These are phyloP conservation scores for Troilus luridus DNA, from an alignment of 2,888 invertebrate genomes.

Conservation along the genomic window DNA sequence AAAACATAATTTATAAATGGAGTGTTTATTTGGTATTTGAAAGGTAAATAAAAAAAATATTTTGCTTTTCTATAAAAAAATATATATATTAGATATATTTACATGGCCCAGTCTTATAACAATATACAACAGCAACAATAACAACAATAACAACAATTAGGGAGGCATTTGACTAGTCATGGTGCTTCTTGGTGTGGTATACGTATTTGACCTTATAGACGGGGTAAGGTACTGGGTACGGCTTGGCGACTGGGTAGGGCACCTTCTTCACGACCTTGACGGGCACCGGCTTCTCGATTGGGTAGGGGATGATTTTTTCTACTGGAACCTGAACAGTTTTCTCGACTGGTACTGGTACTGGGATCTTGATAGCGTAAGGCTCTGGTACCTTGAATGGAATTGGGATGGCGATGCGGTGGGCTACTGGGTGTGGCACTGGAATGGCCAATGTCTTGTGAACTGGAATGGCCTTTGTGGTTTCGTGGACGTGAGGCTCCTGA, in stretches of 20 bases:
- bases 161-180: constrained; percentile 32
- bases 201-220: constrained; percentile 66
- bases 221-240: constrained; percentile 66
- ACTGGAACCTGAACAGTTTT: constrained; percentile 66
- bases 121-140: constrained; percentile 54
- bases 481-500: constrained; percentile 61
- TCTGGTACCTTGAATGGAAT: constrained; percentile 65
- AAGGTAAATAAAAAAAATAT: constrained; percentile 16
- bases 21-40: background rate
- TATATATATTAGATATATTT: constrained; percentile 51
- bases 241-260: constrained; percentile 66
- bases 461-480: constrained; percentile 62
- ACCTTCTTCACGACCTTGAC: constrained; percentile 66
- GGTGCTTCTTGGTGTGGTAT: constrained; percentile 65
- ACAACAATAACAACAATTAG: constrained; percentile 3
- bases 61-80: constrained; percentile 23
- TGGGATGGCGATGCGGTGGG: constrained; percentile 65
- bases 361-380: constrained; percentile 65
- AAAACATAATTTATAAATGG: no score
- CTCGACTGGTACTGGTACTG: constrained; percentile 66
- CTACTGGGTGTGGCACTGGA: constrained; percentile 63
- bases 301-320: constrained; percentile 67
- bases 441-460: constrained; percentile 62
- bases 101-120: constrained; percentile 59
- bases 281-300: constrained; percentile 66